Evolutionary conservation across 2,888 invertebrate species (phyloP).

Genomic region (Stegophylla sp.): DNA sequence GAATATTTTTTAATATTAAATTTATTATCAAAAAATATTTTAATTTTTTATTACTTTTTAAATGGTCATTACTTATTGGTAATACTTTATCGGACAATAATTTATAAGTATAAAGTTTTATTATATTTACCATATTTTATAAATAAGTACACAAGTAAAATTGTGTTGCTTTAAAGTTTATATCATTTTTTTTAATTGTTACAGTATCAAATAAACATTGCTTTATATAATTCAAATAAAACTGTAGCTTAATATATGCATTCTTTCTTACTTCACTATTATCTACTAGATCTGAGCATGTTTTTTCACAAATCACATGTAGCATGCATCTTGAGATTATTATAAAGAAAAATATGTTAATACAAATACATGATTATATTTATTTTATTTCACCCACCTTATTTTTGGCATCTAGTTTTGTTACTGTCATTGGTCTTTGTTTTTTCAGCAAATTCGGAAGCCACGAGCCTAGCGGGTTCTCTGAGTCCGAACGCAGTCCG

Average conservation of each 20-base stretch:
- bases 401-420: background rate
- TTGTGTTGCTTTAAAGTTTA: too few relatives aligned
- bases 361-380: background rate
- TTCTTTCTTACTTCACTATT: constrained; percentile 9
- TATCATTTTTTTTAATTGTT: too few relatives aligned
- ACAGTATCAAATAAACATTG: too few relatives aligned
- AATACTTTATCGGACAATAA: too few relatives aligned
- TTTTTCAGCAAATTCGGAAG: constrained; percentile 61
- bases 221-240: too few relatives aligned
- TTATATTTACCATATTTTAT: too few relatives aligned
- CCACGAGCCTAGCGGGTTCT: constrained; percentile 65
- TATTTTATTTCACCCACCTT: background rate
- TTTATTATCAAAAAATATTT: too few relatives aligned
- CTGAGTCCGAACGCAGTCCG: constrained; percentile 63
- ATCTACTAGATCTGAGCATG: constrained; percentile 32
- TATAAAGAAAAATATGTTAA: background rate
- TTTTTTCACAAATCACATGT: constrained; percentile 10
- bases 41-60: too few relatives aligned
- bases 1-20: background rate
- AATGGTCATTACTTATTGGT: background rate
- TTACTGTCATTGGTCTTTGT: background rate
- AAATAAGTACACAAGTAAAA: too few relatives aligned
- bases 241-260: background rate
- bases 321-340: constrained; percentile 23
- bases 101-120: background rate